These are phyloP conservation scores for Indri indri DNA, from an alignment of 2,113 vertebrate species.

Conservation along the genomic window DNA sequence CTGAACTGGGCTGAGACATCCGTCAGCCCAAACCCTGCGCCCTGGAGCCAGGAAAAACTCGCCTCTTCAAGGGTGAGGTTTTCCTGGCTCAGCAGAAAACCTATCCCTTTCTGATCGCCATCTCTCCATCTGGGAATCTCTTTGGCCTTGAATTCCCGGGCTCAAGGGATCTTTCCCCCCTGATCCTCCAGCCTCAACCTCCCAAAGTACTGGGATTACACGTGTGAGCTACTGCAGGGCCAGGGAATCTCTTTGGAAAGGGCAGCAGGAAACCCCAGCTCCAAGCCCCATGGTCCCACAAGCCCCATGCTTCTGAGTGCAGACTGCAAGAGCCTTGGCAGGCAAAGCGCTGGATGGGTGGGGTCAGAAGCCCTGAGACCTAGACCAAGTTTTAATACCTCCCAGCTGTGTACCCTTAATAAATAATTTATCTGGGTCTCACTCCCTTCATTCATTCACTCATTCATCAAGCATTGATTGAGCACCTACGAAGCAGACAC, in stretches of 20 bases:
- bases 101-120: neutral
- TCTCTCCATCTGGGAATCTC: neutral
- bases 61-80: neutral
- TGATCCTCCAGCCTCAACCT: no score
- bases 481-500: neutral
- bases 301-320: neutral
- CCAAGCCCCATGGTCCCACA: neutral
- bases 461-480: neutral
- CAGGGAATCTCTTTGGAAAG: neutral
- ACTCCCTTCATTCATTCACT: neutral
- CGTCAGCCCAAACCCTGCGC: fast-evolving
- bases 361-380: neutral
- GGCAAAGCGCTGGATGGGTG: neutral
- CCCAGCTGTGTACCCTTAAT: neutral
- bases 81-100: neutral
- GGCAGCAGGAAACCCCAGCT: neutral
- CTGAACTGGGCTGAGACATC: neutral
- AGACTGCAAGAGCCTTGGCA: fast-evolving
- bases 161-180: no score
- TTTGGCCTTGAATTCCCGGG: neutral
- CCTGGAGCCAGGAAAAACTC: neutral
- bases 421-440: neutral
- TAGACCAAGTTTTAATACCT: neutral
- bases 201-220: no score
- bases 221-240: no score